Base-by-base conservation (phyloP, 2,888 invertebrate genomes). In the Agrochola lychnidis region DNA sequence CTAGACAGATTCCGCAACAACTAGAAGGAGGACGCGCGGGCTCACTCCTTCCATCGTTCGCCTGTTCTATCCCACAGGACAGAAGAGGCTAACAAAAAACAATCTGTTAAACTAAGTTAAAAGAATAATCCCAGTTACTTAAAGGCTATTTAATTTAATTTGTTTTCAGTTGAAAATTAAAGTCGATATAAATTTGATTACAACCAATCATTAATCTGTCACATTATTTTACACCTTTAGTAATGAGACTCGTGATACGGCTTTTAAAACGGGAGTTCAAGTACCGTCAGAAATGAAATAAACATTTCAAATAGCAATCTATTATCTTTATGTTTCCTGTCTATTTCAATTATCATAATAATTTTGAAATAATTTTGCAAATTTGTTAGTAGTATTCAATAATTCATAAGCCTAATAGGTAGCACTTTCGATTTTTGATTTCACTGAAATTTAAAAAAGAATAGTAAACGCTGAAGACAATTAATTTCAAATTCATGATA, bases 301-400 rank as follows among this genome's bases (percentile, higher is more conserved):
- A 30, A 36, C 14, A 57, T 56, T 16, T 22, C 22, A 22, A 67
- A 59, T 67, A 36, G 14, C 7, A 30, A 30, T 19, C 3, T 45
- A 63, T 42, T 51, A 22, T 16, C n/a, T 51, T 59, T 19, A 42
- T 51, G 2, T 25, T 19, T 19, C 19, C 48, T n/a, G 22, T 64
- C 25, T 22, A 16, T 70, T 64, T 71, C 5, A 53, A 66, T 61
- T 45, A 79, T 45, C 9, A 45, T 70, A 64, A 45, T 70, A 64
- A 16, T 64, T 53, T 19, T 36, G 4, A 70, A 40, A 57, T 36
- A 3, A 22, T 51, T 74, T 25, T 2, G 16, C 10, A 59, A 25
- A 6, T 25, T 7, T 0, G 4, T 5, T 19, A n/a, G 1, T 70
- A 45, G 25, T 40, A 7, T 25, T 22, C 1, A 16, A 40, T 25